Evolutionary conservation across 2,797 vertebrate species (phyloP).

Genomic region (Paramormyrops hopkinsi): DNA sequence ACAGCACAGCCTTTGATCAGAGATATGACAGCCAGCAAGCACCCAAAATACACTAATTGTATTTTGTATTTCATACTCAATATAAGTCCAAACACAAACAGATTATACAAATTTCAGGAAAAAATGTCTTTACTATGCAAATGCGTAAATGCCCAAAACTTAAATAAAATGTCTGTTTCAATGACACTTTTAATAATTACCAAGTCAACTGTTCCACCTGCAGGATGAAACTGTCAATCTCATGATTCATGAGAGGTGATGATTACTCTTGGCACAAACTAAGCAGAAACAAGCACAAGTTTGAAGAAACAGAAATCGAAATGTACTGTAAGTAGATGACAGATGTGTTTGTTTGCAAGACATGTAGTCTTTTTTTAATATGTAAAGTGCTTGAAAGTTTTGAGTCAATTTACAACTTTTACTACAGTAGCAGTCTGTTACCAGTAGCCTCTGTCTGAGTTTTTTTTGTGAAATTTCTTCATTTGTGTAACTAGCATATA

Average conservation of each 20-base stretch:
- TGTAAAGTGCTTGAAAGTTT: not conserved
- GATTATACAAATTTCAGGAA: not conserved
- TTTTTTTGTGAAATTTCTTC: not conserved
- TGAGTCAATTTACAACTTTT: not conserved
- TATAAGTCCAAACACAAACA: not conserved
- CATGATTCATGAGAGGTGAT: not conserved
- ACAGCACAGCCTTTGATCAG: not conserved
- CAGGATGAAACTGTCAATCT: constrained; percentile 1
- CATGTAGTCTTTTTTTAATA: not conserved
- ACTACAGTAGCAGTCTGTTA: not conserved
- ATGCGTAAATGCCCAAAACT: not conserved
- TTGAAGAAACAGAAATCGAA: not conserved
- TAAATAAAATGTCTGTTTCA: not conserved
- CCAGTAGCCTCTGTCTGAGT: not conserved
- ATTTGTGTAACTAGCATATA: not conserved
- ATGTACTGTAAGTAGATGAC: not conserved
- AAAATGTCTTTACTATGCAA: not conserved
- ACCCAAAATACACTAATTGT: not conserved
- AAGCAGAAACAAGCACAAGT: not conserved
- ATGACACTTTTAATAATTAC: not conserved
- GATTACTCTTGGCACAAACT: not conserved
- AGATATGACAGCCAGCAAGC: not conserved
- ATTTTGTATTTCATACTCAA: not conserved
- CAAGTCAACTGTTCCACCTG: not conserved
- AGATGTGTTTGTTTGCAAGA: not conserved